Percentiles rank a stretch among this genome's conserved stretches.
phyloP scores from a whole-genome alignment of 2,113 vertebrate genomes.

The Cyprinodon tularosa region DNA sequence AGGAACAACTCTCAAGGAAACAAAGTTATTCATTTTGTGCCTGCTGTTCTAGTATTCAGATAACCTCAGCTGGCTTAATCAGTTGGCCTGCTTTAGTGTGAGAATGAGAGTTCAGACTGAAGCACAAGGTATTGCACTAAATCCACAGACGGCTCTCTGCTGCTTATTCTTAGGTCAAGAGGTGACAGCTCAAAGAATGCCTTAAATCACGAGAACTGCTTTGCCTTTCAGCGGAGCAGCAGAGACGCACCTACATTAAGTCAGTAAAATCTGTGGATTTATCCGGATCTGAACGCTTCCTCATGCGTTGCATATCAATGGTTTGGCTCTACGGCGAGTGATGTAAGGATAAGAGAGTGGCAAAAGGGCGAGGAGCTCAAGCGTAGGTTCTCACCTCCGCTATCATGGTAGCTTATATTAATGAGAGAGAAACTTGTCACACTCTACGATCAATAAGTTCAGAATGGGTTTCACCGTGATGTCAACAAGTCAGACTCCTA shows the following conservation, averaged over 20 bases:
- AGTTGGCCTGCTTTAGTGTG: constrained; percentile 56
- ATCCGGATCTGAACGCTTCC: constrained; percentile 66
- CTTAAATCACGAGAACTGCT: constrained; percentile 78
- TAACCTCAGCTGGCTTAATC: constrained; percentile 49
- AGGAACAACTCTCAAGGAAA: constrained; percentile 57
- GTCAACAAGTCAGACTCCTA: constrained; percentile 11
- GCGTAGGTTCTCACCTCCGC: not conserved
- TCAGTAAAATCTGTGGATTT: constrained; percentile 79
- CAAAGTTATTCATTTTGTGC: constrained; percentile 41
- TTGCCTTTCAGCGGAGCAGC: constrained; percentile 72
- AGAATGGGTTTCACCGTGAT: not conserved
- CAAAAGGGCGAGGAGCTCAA: constrained; percentile 13
- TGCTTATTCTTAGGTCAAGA: constrained; percentile 73
- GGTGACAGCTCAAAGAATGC: constrained; percentile 71
- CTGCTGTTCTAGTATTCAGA: constrained; percentile 43
- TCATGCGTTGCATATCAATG: constrained; percentile 76
- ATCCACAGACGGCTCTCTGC: constrained; percentile 64
- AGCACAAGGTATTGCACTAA: constrained; percentile 64
- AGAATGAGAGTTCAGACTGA: constrained; percentile 66
- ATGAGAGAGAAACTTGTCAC: not conserved
- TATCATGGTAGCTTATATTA: constrained; percentile 1
- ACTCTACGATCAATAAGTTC: not conserved
- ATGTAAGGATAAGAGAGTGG: constrained; percentile 15
- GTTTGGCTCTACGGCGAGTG: constrained; percentile 27
- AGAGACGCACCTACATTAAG: constrained; percentile 66